Evolutionary conservation across 2,888 invertebrate genomes (phyloP), one percentile per base, ranked within the genome.

Genomic region (Monopis laevigella): DNA sequence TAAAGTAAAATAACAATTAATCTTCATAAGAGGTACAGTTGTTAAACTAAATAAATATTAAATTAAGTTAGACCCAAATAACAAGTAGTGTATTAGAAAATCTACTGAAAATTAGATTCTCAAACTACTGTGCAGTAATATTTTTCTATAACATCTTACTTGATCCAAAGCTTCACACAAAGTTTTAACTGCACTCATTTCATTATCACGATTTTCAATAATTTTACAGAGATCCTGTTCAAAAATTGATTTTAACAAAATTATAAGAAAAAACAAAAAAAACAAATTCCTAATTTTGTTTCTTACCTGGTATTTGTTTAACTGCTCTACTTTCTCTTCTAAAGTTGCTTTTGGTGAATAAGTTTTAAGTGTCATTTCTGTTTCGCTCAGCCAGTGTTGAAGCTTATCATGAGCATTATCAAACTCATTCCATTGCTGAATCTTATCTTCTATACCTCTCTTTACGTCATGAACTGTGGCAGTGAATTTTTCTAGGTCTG

Each of bases 401-500:
- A 97, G 80, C 30, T 90, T 84, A 51, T 94, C 93, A 52, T 93
- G 85, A 1, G 92, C 89, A 47, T 86, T 85, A 59, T 97, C 96
- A 62, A 95, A 97, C 52, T 94, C 93, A 47, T 87, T 88, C 96
- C 96, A 96, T 66, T 94, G 92, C 50, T 90, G 89, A 48, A 96
- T 84, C 50, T 92, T 87, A 50, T 91, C 91, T 65, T 94, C 92
- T 21, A 95, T 81, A 14, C 88, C 87, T 46, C 90, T 88, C 53
- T 88, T 86, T 0, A 91, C 89, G 55, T 94, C 94, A 50, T 84
- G 86, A 21, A 93, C 78, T 0, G 90, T 87, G 0, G 87, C 84
- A 2, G 86, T 84, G 51, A 93, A 92, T 59, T 93, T 94, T 48
- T 93, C 92, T 53, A 89, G 86, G 55, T 94, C 94, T 45, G 92